Percentiles rank a stretch among this genome's conserved stretches.
Conservation (phyloP, 53 echinoderm and acorn worm genomes). For the Patiria pectinifera region DNA sequence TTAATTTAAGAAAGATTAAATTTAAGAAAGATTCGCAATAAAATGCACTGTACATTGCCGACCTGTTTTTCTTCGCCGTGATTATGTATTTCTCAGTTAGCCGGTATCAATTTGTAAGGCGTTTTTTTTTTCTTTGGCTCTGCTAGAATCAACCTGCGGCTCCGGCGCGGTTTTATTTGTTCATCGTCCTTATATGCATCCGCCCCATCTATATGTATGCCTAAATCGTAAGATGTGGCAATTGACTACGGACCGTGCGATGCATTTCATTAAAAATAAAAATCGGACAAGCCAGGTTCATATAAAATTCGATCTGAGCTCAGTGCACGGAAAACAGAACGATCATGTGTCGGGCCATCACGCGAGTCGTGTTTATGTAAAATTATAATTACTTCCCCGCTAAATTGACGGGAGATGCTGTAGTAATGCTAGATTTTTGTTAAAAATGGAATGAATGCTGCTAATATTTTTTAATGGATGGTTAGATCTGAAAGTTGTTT, state of each 20-base stretch:
- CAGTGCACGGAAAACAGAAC: background rate
- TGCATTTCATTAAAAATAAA: conserved; percentile 20
- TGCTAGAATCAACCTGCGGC: background rate
- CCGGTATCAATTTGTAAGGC: background rate
- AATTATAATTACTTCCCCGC: too few relatives aligned
- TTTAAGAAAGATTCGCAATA: background rate
- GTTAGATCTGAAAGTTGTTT: too few relatives aligned
- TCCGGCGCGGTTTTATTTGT: background rate
- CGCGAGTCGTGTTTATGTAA: background rate
- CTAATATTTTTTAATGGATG: too few relatives aligned
- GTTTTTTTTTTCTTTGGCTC: background rate
- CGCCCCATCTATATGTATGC: background rate
- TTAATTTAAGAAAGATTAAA: background rate
- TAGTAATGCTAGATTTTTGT: too few relatives aligned
- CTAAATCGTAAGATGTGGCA: conserved; percentile 11
- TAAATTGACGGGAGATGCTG: too few relatives aligned
- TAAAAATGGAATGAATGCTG: too few relatives aligned
- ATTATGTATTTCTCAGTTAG: conserved; percentile 5
- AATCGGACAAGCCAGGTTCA: background rate
- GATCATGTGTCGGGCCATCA: background rate
- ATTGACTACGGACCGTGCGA: background rate
- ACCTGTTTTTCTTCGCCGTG: background rate
- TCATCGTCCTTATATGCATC: background rate
- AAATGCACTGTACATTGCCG: background rate
- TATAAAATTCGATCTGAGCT: background rate